Base-by-base conservation (phyloP, 2,888 invertebrate species). In the Ceramica pisi region DNA sequence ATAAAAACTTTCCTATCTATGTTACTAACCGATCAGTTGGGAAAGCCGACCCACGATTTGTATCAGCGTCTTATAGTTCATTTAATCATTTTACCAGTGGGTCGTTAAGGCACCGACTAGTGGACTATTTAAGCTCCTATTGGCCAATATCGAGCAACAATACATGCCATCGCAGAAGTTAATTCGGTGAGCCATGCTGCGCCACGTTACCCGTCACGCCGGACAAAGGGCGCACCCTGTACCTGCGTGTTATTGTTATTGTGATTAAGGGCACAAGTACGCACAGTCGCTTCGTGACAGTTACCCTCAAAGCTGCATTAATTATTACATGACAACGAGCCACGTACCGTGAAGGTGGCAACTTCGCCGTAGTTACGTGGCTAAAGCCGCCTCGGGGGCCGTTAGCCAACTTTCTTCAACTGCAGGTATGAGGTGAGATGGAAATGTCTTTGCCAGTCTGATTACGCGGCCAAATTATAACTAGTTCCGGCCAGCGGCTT, bases 191-290 rank as follows among this genome's bases (percentile, higher is more conserved):
- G 19, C 26, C 14, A 26, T 9, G 19, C 26, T 53, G 19, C 26
- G 26, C 9, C 16, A 1, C 1, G 26, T 9, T 9, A 14, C 31
- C n/a, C 19, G 9, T 55, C 19, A 12, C 1, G 10, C n/a, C 12
- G 7, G 1, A 16, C 14, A 57, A 57, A 57, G 38, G 1, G 9
- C 38, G 38, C 93, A 90, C 1, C 88, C 93, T 92, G 89, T 93
- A 76, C 67, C 38, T 9, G 41, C 26, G 80, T 86, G 91, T 92
- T 91, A 91, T 90, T 92, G 92, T 93, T 92, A 93, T 93, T 93
- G 92, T 92, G 90, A 93, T 93, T 89, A 93, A 91, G 89, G 90
- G 83, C 82, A 71, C 87, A 89, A 91, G 90, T 92, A 82, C 79
- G 51, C 67, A 90, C 90, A 90, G 87, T 87, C 86, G 87, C 88